These are phyloP conservation scores for Bergia sp. DNA, from an alignment of 92 coral and sea anemone species.

Conservation along the genomic window DNA sequence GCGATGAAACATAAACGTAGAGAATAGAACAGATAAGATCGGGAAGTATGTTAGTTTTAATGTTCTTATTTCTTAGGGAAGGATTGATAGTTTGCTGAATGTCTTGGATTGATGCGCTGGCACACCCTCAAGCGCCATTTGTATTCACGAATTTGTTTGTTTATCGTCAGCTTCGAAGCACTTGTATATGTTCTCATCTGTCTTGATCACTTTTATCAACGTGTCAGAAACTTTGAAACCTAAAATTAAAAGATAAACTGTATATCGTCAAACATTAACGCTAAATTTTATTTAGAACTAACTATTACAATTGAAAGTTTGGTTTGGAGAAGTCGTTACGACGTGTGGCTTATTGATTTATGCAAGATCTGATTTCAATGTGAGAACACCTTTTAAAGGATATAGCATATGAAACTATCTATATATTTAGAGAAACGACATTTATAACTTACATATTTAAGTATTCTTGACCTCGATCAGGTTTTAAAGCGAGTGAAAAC, in stretches of 20 bases:
- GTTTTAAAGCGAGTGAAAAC: neutral
- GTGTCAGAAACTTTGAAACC: neutral
- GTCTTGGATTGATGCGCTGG: constrained; percentile 5
- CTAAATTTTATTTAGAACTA: neutral
- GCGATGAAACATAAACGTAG: neutral
- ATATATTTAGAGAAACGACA: neutral
- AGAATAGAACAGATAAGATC: neutral
- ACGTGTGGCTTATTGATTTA: constrained; percentile 26
- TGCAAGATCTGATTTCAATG: constrained; percentile 25
- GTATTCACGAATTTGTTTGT: constrained; percentile 34
- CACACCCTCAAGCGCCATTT: constrained; percentile 51
- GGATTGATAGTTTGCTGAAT: neutral
- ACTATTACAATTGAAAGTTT: neutral
- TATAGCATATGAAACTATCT: neutral
- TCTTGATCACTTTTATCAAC: neutral
- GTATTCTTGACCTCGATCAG: neutral
- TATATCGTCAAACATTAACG: neutral
- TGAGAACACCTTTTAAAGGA: neutral
- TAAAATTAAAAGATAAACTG: neutral
- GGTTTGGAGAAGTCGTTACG: constrained; percentile 17
- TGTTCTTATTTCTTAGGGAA: neutral
- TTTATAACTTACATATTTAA: too few relatives aligned
- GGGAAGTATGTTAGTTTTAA: neutral
- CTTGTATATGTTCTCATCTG: neutral
- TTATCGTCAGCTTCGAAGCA: constrained; percentile 31